Evolutionary conservation across 2,113 vertebrate genomes (phyloP), one percentile per base, ranked within the genome.

Genomic region (Dendrocopos noguchii): DNA sequence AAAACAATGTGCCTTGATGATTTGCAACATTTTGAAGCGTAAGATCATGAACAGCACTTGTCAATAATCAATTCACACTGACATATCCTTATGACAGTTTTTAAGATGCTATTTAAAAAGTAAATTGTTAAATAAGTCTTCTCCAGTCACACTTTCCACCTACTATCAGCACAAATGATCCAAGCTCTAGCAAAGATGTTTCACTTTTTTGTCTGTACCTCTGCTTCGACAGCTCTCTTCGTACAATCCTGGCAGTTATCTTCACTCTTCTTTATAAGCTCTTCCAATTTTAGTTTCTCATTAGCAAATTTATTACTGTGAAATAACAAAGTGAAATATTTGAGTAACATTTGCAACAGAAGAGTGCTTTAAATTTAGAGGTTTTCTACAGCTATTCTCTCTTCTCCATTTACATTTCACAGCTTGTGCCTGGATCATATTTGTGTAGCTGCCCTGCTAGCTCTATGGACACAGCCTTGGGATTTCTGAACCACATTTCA

Each of bases 271-370:
- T 97, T 97, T 68, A 98, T 97, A 84, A 97, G 96, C 9, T 98
- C 98, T 92, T 99, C 98, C 90, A 98, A 70, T 93, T 97, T 98
- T 84, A 97, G 91, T 88, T 98, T 99, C 94, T 99, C 98, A 42
- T 82, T 94, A 75, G 97, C 98, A 61, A 97, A 97, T 78, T 98
- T 97, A 76, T 98, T 98, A 87, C 98, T 99, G 95, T 52, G 88
- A 91, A 92, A 95, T 61, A 77, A 90, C 89, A 14, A 87, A 44
- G 66, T 50, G 6, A 74, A 91, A 74, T 50, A 46, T 63, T 53
- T 64, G 31, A 84, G 44, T 17, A n/a, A 57, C 33, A 16, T 34
- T 52, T 52, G 31, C 36, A n/a, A 66, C 44, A 88, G 24, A 77
- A 15, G 4, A 72, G 11, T 14, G 55, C 33, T 74, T 52, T 7